Evolutionary conservation across 92 coral and sea anemone species (phyloP).

Genomic region (Metridium senile): DNA sequence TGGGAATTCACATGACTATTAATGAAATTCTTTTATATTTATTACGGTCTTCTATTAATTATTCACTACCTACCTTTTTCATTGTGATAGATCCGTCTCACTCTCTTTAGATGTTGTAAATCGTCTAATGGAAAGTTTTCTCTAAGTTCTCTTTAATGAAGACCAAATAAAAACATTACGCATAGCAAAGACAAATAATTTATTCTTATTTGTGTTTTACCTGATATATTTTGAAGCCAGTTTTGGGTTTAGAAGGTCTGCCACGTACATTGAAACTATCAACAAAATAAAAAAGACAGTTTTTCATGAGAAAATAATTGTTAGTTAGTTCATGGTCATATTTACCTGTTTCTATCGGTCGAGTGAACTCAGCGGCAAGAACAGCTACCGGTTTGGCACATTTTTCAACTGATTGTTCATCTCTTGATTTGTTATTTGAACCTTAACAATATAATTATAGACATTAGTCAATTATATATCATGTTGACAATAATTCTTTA

Average conservation of each 20-base stretch:
- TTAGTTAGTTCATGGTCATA: background rate
- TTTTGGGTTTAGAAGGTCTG: constrained; percentile 69
- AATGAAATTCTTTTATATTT: background rate
- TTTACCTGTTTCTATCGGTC: constrained; percentile 76
- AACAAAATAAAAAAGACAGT: background rate
- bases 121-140: constrained; percentile 54
- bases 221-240: constrained; percentile 77
- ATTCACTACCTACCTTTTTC: constrained; percentile 16
- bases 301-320: background rate
- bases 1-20: constrained; percentile 60
- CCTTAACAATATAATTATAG: background rate
- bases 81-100: constrained; percentile 17
- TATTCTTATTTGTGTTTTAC: constrained; percentile 30
- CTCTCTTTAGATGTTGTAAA: constrained; percentile 74
- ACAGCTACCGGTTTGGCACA: constrained; percentile 58
- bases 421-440: background rate
- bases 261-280: constrained; percentile 72
- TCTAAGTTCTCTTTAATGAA: constrained; percentile 57
- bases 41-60: background rate
- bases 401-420: background rate
- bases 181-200: background rate
- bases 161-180: background rate
- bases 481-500: background rate
- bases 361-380: constrained; percentile 77
- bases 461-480: background rate